Conservation (phyloP, 2,797 vertebrate genomes). For the Corythornis leucogaster region DNA sequence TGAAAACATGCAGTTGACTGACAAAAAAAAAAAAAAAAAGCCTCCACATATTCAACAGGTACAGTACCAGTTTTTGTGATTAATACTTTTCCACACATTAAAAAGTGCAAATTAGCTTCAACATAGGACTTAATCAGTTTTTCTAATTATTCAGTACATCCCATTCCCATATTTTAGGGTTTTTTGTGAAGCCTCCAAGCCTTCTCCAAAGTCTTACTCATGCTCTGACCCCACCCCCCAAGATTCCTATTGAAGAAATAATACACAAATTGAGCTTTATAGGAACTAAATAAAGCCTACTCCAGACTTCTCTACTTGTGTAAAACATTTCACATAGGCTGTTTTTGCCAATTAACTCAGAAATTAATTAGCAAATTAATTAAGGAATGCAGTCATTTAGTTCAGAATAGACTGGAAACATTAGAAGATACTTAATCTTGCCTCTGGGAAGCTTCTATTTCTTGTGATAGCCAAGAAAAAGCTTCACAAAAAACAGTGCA, state of each 20-base stretch:
- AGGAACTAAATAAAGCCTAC: not conserved
- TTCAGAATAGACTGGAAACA: slow-evolving; percentile 29
- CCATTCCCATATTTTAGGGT: slow-evolving; percentile 2
- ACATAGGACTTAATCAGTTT: slow-evolving; percentile 30
- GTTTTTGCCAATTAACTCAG: slow-evolving; percentile 46
- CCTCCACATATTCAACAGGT: slow-evolving; percentile 60
- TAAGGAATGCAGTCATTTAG: slow-evolving; percentile 29
- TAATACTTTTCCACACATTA: slow-evolving; percentile 48
- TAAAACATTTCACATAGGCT: not conserved
- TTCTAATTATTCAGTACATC: slow-evolving; percentile 39
- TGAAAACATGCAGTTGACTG: slow-evolving; percentile 77
- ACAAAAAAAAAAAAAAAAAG: slow-evolving; percentile 26
- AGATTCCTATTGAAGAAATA: not conserved
- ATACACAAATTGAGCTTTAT: slow-evolving; percentile 5
- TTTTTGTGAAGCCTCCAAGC: not conserved
- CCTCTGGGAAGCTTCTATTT: not conserved
- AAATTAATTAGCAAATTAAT: slow-evolving; percentile 61
- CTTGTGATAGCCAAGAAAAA: not conserved
- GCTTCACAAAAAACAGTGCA: not conserved
- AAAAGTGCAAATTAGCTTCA: slow-evolving; percentile 52
- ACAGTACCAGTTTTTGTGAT: slow-evolving; percentile 59
- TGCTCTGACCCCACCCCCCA: not conserved
- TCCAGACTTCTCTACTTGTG: not conserved
- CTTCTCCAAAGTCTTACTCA: slow-evolving; percentile 4
- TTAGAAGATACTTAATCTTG: not conserved